Base-by-base conservation (phyloP, 2,888 invertebrate genomes). In the Caenorhabditis imperialis region DNA sequence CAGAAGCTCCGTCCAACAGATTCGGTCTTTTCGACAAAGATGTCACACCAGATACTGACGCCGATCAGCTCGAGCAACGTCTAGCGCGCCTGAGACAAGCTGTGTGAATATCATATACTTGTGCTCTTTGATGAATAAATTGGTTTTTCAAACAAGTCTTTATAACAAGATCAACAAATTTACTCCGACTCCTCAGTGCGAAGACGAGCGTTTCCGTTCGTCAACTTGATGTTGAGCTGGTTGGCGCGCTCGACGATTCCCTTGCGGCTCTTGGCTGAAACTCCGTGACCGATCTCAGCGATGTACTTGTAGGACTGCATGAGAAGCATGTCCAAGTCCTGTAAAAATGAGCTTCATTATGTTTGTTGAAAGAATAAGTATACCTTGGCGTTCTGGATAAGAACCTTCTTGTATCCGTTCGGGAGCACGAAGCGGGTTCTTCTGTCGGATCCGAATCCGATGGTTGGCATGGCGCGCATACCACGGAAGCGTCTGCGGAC, bases 401-500 rank as follows among this genome's bases (percentile, higher is more conserved):
- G 90, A 83, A 99, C 96, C 91, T 98, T 98, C 84, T 94, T 93
- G 92, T 98, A 98, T 75, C 98, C 98, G 89, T 94, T 96, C 48
- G 97, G 98, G 33, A 98, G 92, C 93, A 99, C 94, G 90, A 98
- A 97, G 89, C 93, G 93, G 72, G 96, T 96, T 89, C 93, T 94
- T 89, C 93, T 93, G 90, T 93, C 94, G 85, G 95, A 95, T 83
- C 99, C 98, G 89, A 97, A 99, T 92, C 99, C 99, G 90, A 99
- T 96, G 89, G 93, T 96, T 81, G 99, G 99, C 99, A 99, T 99
- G 91, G 94, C 91, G 89, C 93, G 95, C 89, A 97, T 97, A 30
- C 99, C 99, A 93, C 99, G 99, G 92, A 99, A 99, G 85, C 97
- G 93, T 89, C 99, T 93, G 85, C 99, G 93, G 51, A 99, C 98